Evolutionary conservation across 2,888 invertebrate genomes (phyloP).

Genomic region (Agrotis exclamationis): DNA sequence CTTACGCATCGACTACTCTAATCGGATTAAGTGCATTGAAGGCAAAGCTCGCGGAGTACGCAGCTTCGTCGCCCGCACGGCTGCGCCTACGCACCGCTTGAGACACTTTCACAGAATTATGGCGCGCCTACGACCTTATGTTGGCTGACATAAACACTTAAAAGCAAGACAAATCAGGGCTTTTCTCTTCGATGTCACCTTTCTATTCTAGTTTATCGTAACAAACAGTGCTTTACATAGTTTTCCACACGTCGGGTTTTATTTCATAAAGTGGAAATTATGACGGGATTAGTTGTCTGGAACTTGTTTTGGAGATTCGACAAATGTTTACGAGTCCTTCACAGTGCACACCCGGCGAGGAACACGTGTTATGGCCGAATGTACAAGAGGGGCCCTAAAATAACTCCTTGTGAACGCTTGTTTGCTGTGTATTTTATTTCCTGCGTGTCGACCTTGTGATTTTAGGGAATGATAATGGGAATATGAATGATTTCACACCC

Average conservation of each 20-base stretch:
- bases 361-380: conserved; percentile 60
- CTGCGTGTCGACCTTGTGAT: conserved; percentile 56
- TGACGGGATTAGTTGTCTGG: conserved; percentile 48
- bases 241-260: conserved; percentile 38
- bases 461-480: conserved; percentile 42
- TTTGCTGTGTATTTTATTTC: conserved; percentile 52
- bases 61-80: conserved; percentile 70
- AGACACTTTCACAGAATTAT: conserved; percentile 84
- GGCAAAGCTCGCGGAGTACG: conserved; percentile 69
- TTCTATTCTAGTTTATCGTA: conserved; percentile 67
- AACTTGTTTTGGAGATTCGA: conserved; percentile 47
- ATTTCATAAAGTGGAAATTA: conserved; percentile 52
- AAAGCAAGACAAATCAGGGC: conserved; percentile 76
- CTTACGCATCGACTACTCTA: conserved; percentile 72
- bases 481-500: conserved; percentile 9
- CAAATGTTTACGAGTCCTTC: conserved; percentile 65
- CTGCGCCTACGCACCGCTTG: conserved; percentile 81
- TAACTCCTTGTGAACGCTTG: conserved; percentile 58
- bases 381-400: conserved; percentile 62
- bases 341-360: conserved; percentile 55
- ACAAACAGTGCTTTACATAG: conserved; percentile 37
- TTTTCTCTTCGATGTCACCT: conserved; percentile 73
- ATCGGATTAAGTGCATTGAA: conserved; percentile 82
- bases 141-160: conserved; percentile 81
- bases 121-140: conserved; percentile 83